These are phyloP conservation scores for Rhadina sibilatrix DNA, from an alignment of 2,113 vertebrate genomes.

Conservation along the genomic window DNA sequence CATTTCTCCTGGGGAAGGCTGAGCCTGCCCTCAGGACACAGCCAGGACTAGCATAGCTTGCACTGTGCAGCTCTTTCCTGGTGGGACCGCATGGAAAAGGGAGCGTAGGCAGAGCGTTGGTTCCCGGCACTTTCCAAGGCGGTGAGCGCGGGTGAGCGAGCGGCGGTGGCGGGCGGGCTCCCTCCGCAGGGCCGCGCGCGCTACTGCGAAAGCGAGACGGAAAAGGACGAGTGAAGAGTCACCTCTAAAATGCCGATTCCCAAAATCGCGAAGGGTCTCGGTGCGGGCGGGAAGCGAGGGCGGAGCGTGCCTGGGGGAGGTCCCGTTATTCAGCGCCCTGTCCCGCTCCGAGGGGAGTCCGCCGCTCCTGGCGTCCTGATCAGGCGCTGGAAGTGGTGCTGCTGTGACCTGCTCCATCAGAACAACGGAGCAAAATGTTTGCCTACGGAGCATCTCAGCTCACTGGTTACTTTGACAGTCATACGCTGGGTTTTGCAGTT, in stretches of 20 bases:
- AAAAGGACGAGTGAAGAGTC: no score
- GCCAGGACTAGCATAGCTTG: neutral
- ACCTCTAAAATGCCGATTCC: neutral
- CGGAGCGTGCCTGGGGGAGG: neutral
- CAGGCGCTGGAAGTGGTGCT: neutral
- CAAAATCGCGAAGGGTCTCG: neutral
- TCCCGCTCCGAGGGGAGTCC: neutral
- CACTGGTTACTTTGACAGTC: neutral
- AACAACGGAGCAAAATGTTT: neutral
- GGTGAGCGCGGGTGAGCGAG: neutral
- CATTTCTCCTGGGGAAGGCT: neutral
- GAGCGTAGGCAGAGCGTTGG: rapidly evolving
- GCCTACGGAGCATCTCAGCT: rapidly evolving
- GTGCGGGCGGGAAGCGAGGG: neutral
- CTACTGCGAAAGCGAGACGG: neutral
- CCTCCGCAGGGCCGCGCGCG: neutral
- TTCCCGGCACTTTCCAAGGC: rapidly evolving
- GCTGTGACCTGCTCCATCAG: neutral
- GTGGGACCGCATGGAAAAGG: neutral
- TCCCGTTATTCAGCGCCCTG: neutral
- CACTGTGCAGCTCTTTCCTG: no score
- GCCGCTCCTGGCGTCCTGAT: neutral
- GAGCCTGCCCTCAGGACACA: neutral
- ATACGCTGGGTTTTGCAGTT: neutral
- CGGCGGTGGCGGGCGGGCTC: neutral